Percentiles rank a stretch among this genome's conserved stretches.
Conservation (phyloP, 1,140 invertebrate genomes). For the Lasaia peninsularis region DNA sequence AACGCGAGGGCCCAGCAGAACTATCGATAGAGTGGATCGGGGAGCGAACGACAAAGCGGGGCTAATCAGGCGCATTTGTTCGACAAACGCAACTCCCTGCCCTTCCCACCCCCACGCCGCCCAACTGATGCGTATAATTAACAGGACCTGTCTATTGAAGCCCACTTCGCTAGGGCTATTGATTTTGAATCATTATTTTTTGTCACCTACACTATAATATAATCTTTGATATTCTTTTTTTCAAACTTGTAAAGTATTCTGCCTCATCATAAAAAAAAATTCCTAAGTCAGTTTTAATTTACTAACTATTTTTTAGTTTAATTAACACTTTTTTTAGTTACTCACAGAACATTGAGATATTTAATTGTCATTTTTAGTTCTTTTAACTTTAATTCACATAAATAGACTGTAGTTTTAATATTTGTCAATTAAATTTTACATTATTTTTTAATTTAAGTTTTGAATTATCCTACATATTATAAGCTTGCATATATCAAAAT, state of each 20-base stretch:
- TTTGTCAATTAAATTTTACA: too few species aligned
- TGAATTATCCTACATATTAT: too few species aligned
- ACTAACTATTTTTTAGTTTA: too few species aligned
- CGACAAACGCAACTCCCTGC: slow-evolving; percentile 39
- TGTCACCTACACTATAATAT: not conserved
- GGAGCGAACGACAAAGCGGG: slow-evolving; percentile 44
- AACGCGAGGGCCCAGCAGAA: slow-evolving; percentile 4
- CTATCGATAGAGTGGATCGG: slow-evolving; percentile 16
- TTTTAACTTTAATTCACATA: too few species aligned
- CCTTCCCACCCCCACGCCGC: slow-evolving; percentile 16
- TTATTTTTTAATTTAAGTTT: too few species aligned
- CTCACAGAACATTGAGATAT: too few species aligned
- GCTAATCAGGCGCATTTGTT: slow-evolving; percentile 67
- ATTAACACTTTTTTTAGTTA: too few species aligned
- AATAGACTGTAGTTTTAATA: too few species aligned
- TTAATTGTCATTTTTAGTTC: too few species aligned
- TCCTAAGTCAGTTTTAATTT: too few species aligned
- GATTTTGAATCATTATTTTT: slow-evolving; percentile 16
- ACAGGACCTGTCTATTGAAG: slow-evolving; percentile 33
- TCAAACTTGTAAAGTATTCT: not conserved
- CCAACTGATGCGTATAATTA: slow-evolving; percentile 55
- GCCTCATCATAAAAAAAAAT: too few species aligned
- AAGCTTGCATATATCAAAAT: too few species aligned
- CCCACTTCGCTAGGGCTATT: slow-evolving; percentile 1
- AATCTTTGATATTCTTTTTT: not conserved